Base-by-base conservation (phyloP, 2,113 vertebrate genomes). In the Numenius arquata region DNA sequence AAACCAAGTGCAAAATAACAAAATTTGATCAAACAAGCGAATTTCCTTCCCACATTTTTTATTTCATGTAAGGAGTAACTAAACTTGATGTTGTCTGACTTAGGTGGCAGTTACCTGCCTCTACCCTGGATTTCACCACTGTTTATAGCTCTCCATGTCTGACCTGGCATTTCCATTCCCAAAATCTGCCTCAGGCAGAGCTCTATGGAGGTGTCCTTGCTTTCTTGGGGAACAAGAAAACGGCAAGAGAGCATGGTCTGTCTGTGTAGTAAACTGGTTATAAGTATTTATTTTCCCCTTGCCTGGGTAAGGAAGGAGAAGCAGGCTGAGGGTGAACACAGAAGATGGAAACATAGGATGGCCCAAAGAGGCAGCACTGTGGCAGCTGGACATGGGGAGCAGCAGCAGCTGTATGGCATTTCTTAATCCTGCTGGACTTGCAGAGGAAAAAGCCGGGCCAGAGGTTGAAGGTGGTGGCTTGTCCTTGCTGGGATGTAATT, bases 321-420 rank as follows among this genome's bases (percentile, higher is more conserved):
- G 30, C 7, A 80, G 59, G 20, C 30, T 68, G 62, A 76, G 32
- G 16, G 36, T 67, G 58, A 43, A 8, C 2, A 2, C 9, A 13
- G 40, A 26, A 6, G 17, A 23, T 21, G 25, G 25, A 68, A 79
- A 47, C 4, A 3, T 12, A 22, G 23, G 11, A 13, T 63, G 27
- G 43, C 36, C 29, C 12, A 15, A 30, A 58, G 41, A 50, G 13
- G 59, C n/a, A n/a, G 59, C 8, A 9, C 19, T 40, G 30, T 1
- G 1, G 5, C 1, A 2, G 5, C 36, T 63, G 52, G 53, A 38
- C 8, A 2, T 0, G 0, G 11, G 38, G 13, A 78, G 32, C 20
- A 63, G 66, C 19, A 30, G 59, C 50, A 89, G 23, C 38, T 62
- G 7, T 23, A 26, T 36, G 59, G 8, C 3, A 7, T 45, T 58